Base-by-base conservation (phyloP, 2,113 vertebrate genomes). In the Thamnaconus septentrionalis region DNA sequence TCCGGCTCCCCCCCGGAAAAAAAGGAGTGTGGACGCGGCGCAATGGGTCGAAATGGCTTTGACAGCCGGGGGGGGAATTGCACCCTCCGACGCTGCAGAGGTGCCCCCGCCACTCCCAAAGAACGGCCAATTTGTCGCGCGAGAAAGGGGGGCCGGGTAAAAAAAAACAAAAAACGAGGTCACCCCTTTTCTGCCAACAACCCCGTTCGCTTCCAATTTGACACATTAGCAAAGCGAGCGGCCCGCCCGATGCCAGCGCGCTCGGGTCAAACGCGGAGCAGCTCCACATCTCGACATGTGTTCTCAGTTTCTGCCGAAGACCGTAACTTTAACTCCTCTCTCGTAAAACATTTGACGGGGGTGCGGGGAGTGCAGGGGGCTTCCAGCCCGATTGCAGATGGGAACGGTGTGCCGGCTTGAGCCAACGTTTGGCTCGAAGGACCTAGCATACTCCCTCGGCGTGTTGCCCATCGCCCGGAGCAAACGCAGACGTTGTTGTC, bases 151-250 rank as follows among this genome's bases (percentile, higher is more conserved):
- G 31, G 57, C 4, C 45, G 9, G 3, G 45, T 7, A 11, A 56
- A 70, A 56, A 66, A 39, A 5, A 10, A n/a, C 12, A 7, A 56
- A 50, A 62, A 81, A 74, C 76, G 77, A 78, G 84, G 88, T 87
- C 86, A 84, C 66, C 49, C n/a, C 69, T 53, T 65, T 56, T 65
- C 78, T 81, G 87, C 88, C 84, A 80, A 50, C 85, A 80, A 59
- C 66, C 41, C 67, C 41, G 67, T 59, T 55, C 69, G 53, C 81
- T 86, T 88, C 18, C 18, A 78, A 87, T 90, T 80, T 85, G 87
- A 90, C 80, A 66, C 73, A 84, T 87, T 87, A 84, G 18, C 18
- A 2, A 87, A 78, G 71, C 67, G 47, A 70, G 79, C 78, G 78
- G 80, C 72, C 18, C 18, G 18, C 18, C 18, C 66, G 85, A 61